Evolutionary conservation across 2,113 vertebrate species (phyloP), one percentile per base, ranked within the genome.

Genomic region (Tenebrosternarchus preto): DNA sequence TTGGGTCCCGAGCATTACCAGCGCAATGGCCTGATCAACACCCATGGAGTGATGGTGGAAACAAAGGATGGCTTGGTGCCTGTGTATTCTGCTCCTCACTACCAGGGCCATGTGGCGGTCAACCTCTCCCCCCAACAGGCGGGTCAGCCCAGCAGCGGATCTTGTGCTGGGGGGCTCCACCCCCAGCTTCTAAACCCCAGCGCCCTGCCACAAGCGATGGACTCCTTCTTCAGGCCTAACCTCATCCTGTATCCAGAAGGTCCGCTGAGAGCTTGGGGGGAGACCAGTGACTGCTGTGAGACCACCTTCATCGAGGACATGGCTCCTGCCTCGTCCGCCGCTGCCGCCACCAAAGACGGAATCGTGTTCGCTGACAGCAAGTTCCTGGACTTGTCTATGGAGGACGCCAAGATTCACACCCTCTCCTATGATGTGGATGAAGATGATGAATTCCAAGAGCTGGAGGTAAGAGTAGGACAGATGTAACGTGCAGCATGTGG

Each of bases 301-400:
- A 98, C 96, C 12, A 97, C 97, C 56, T 98, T 98, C 89, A 98
- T 96, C 0, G 96, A 98, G 88, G 95, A 95, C 53, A 85, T 85
- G 1, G 91, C 92, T 0, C 92, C 94, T 46, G 72, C 93, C 63
- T 70, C 94, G 0, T 93, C 95, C 36, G 5, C 94, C 69, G 89
- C 94, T 0, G 91, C 95, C 55, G 63, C 94, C 72, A 83, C 91
- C 50, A 96, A 93, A 89, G 95, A 97, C 80, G 92, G 90, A 76
- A 86, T 95, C 87, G 89, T 95, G 72, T 94, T 95, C 33, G 85
- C 93, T 0, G 95, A 96, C 1, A 88, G 93, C 80, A 96, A 92
- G 83, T 95, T 96, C 84, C 92, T 97, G 0, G 95, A 96, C 73
- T 93, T 96, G 56, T 92, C 94, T 0, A 84, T 90, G 0, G 96